phyloP scores from a whole-genome alignment of 2,113 vertebrate genomes.

The Crotalus helleri region DNA sequence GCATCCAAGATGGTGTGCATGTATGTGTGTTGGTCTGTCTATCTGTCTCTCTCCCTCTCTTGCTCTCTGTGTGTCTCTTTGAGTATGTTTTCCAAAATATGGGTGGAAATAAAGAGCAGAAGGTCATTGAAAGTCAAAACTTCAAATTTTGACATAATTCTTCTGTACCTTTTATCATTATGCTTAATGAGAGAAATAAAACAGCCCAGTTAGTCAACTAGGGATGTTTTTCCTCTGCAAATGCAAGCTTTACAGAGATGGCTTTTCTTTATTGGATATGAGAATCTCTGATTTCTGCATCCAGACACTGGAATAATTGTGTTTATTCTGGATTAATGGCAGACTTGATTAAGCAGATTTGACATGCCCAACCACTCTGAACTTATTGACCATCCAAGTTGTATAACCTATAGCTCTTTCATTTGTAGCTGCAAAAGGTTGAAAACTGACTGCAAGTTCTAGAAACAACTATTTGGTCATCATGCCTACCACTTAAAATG shows the following conservation, averaged over 20 bases:
- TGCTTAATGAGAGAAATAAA: background rate
- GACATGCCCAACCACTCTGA: background rate
- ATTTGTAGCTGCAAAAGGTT: background rate
- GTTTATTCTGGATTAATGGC: background rate
- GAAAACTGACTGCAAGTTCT: background rate
- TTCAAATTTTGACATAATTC: background rate
- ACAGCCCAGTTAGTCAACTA: background rate
- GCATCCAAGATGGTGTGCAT: background rate
- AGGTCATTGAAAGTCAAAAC: background rate
- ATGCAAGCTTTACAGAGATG: background rate
- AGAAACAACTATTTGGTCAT: background rate
- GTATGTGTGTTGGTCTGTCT: background rate
- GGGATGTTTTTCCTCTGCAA: background rate
- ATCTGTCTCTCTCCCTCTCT: background rate
- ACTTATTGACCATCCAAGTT: background rate
- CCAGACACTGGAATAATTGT: background rate
- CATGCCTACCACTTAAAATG: background rate
- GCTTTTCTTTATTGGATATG: background rate
- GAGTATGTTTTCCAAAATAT: background rate
- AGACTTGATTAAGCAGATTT: background rate
- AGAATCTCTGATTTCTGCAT: background rate
- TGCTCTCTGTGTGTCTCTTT: background rate
- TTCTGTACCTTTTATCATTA: background rate
- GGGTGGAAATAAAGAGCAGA: background rate
- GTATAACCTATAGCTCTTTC: background rate